Evolutionary conservation across 2,797 vertebrate genomes (phyloP).

Genomic region (Gallinago stenura): DNA sequence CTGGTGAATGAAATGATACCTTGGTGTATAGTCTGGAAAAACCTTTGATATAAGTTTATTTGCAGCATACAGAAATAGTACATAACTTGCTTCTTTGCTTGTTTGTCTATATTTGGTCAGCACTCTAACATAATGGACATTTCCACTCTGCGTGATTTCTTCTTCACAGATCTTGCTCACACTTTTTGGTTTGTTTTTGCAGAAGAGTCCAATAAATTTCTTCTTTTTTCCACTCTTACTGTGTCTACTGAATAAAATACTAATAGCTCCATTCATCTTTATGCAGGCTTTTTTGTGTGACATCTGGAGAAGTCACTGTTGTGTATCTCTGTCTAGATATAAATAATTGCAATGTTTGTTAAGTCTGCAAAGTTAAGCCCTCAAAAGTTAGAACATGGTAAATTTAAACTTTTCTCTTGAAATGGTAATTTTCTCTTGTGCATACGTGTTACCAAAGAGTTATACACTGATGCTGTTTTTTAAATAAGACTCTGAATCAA

Average conservation of each 20-base stretch:
- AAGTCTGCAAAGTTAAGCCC: not conserved
- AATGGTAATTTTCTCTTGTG: not conserved
- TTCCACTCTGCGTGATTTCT: not conserved
- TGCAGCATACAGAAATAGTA: not conserved
- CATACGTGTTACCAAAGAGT: not conserved
- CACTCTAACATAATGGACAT: not conserved
- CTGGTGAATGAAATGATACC: not conserved
- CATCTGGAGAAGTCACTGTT: not conserved
- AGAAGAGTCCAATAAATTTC: not conserved
- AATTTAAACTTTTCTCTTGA: not conserved
- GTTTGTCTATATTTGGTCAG: not conserved
- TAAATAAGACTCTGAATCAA: not conserved
- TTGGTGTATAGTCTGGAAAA: not conserved
- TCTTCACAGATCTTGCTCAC: not conserved
- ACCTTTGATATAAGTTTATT: not conserved
- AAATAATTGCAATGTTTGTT: not conserved
- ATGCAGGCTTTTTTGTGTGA: not conserved
- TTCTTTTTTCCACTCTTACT: not conserved
- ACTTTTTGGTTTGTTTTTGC: not conserved
- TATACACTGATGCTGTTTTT: not conserved
- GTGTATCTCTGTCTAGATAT: not conserved
- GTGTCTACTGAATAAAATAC: not conserved
- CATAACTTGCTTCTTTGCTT: not conserved
- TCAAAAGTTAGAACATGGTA: not conserved
- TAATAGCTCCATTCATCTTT: not conserved